Percentiles rank a stretch among this genome's conserved stretches.
These are phyloP conservation scores for Lithobates sylvaticus DNA, from an alignment of 2,797 vertebrate species.

Conservation along the genomic window DNA sequence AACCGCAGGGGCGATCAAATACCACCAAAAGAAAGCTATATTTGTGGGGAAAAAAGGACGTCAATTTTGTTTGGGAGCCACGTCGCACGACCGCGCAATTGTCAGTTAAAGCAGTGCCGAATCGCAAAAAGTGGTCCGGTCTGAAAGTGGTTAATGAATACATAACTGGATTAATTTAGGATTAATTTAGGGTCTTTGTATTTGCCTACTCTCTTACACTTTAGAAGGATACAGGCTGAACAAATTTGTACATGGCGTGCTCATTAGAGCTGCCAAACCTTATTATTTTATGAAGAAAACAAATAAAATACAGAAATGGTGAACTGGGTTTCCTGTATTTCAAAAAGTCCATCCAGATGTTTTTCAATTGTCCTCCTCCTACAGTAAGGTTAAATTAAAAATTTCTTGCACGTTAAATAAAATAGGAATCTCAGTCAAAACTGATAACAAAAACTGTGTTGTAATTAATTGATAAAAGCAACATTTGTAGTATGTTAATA, in stretches of 20 bases:
- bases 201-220: not conserved
- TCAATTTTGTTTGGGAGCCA: too few species aligned
- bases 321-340: not conserved
- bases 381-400: not conserved
- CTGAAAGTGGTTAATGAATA: too few species aligned
- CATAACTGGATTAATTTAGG: not conserved
- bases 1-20: too few species aligned
- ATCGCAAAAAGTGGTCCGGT: too few species aligned
- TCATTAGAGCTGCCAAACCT: too few species aligned
- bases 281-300: not conserved
- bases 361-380: not conserved
- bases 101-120: too few species aligned
- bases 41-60: too few species aligned
- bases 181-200: not conserved
- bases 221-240: too few species aligned
- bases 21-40: too few species aligned
- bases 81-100: too few species aligned
- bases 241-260: not conserved
- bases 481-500: slow-evolving; percentile 18
- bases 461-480: not conserved
- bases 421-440: not conserved
- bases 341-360: not conserved
- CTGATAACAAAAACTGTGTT: not conserved
- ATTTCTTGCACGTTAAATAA: not conserved
- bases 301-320: not conserved